Evolutionary conservation across 1,140 invertebrate species (phyloP), one percentile per base, ranked within the genome.

Genomic region (Acromyrmex charruanus): DNA sequence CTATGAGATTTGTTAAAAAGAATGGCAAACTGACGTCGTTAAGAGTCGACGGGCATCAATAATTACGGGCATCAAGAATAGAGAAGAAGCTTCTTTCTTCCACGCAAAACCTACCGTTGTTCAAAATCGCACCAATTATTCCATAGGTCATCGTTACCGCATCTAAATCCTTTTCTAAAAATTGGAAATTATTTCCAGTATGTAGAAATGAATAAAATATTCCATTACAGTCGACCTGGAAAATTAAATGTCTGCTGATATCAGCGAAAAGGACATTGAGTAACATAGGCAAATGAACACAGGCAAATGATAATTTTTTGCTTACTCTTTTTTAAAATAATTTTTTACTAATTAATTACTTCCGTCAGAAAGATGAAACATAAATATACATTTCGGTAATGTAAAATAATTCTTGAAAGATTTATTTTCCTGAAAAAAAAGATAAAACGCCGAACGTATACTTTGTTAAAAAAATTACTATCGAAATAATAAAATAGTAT

Each of bases 21-120:
- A 72, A 82, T 72, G 25, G 39, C 68, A 28, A 74, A 49, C 39
- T 49, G 49, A 5, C 14, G 28, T 74, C 35, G 18, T 80, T 68
- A 80, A 55, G 49, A 66, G 44, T 61, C 68, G 53, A 82, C 25
- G n/a, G n/a, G n/a, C n/a, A n/a, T n/a, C n/a, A n/a, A n/a, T 82
- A 82, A 82, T 74, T 82, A 82, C 68, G 14, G 18, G 53, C 16
- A 71, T 72, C 51, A 44, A 72, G 66, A 18, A 25, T 7, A n/a
- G 1, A n/a, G 2, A 68, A 28, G 21, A 18, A 49, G 25, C 49
- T 80, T 69, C 68, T 63, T 80, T 80, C 14, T 69, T 21, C 28
- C 28, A 16, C 9, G 18, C 39, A 74, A 61, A 82, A 82, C 28
- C 68, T 6, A 81, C 49, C 12, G 21, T n/a, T 58, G 3, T n/a